These are phyloP conservation scores for Microchrysa polita DNA, from an alignment of 2,888 invertebrate genomes.

Conservation along the genomic window DNA sequence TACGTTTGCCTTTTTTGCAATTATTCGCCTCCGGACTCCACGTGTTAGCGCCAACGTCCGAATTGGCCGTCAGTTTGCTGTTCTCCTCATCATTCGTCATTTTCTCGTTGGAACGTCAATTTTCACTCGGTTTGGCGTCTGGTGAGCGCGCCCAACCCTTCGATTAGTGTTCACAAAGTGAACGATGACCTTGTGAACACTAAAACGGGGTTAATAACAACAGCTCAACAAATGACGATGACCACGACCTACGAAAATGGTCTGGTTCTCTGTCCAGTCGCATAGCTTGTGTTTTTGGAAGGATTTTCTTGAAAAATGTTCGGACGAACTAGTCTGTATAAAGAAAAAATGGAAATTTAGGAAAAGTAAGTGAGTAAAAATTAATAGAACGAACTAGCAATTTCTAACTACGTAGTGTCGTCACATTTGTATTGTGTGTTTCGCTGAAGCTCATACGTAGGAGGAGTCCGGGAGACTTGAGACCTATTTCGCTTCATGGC, in stretches of 20 bases:
- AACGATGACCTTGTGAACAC: slow-evolving; percentile 42
- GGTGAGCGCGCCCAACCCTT: slow-evolving; percentile 15
- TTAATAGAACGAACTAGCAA: no score
- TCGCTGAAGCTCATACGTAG: no score
- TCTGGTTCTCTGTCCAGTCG: slow-evolving; percentile 2
- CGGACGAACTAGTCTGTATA: not conserved
- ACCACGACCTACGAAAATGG: slow-evolving; percentile 13
- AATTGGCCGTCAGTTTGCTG: slow-evolving; percentile 48
- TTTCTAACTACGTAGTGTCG: no score
- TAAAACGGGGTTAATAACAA: slow-evolving; percentile 37
- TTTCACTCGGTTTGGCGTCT: slow-evolving; percentile 1
- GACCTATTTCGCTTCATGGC: no score
- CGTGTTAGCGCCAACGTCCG: slow-evolving; percentile 50
- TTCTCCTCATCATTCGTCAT: slow-evolving; percentile 53
- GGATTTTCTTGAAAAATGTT: no score
- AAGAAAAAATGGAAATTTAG: no score
- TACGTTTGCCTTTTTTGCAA: slow-evolving; percentile 54
- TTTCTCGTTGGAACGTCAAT: slow-evolving; percentile 44
- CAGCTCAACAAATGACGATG: not conserved
- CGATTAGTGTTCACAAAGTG: slow-evolving; percentile 44
- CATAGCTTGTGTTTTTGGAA: slow-evolving; percentile 17
- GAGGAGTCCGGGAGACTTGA: no score
- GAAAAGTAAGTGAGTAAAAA: no score
- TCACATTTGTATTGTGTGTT: no score
- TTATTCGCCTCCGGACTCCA: slow-evolving; percentile 46